Evolutionary conservation across 2,113 vertebrate species (phyloP).

Genomic region (Castor canadensis): DNA sequence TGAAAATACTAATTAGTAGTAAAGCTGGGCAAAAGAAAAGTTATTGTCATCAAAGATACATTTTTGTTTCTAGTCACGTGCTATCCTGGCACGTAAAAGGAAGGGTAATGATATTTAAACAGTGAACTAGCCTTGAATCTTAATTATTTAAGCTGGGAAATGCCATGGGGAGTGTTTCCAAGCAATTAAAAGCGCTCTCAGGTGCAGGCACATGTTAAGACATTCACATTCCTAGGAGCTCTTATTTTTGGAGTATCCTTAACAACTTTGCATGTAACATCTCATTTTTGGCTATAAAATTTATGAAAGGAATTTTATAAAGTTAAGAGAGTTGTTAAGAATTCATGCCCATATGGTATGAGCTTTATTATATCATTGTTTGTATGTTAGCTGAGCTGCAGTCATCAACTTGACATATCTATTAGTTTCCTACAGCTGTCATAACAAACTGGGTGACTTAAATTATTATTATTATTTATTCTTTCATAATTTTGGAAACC

Average conservation of each 20-base stretch:
- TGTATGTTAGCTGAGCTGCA: not conserved
- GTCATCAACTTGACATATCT: not conserved
- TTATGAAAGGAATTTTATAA: not conserved
- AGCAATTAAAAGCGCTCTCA: not conserved
- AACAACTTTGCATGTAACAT: not conserved
- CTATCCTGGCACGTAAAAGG: not conserved
- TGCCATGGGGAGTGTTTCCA: not conserved
- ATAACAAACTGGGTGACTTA: not conserved
- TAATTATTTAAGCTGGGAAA: not conserved
- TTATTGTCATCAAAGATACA: not conserved
- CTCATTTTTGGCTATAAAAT: not conserved
- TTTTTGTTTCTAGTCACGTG: not conserved
- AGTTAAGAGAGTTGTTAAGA: not conserved
- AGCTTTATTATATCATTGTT: not conserved
- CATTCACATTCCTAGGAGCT: not conserved
- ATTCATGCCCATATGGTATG: not conserved
- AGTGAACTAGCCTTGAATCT: not conserved
- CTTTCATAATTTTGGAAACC: not conserved
- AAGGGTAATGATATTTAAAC: not conserved
- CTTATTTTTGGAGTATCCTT: not conserved
- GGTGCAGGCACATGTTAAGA: not conserved
- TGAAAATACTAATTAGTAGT: not conserved
- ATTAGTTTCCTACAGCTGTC: not conserved
- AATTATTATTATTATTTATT: not conserved
- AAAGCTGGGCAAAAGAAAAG: not conserved